A percentile compares a stretch with the other conserved stretches of the same genome.
Evolutionary conservation across 2,888 invertebrate genomes (phyloP).

Genomic region (Melanchra persicariae): DNA sequence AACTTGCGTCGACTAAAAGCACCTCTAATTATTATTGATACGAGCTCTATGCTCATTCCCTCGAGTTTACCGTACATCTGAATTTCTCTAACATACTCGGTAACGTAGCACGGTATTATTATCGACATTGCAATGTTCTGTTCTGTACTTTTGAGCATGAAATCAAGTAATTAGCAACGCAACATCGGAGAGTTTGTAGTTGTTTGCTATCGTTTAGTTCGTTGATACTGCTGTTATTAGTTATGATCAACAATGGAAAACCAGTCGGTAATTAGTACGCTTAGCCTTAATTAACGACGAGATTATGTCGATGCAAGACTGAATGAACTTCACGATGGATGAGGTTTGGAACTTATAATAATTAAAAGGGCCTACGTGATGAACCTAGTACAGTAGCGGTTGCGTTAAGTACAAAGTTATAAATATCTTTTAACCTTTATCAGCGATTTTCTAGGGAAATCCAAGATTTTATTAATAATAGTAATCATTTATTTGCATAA

Average conservation of each 20-base stretch:
- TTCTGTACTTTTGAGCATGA: slow-evolving; percentile 50
- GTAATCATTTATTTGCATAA: too few species aligned
- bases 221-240: slow-evolving; percentile 30
- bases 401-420: slow-evolving; percentile 1
- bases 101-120: slow-evolving; percentile 53
- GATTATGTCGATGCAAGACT: slow-evolving; percentile 1
- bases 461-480: neutral
- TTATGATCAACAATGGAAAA: slow-evolving; percentile 28
- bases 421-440: slow-evolving; percentile 4
- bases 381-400: neutral
- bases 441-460: neutral
- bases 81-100: slow-evolving; percentile 55
- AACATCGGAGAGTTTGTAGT: slow-evolving; percentile 37
- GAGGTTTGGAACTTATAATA: slow-evolving; percentile 1
- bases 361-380: neutral
- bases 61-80: slow-evolving; percentile 60
- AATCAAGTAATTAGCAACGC: slow-evolving; percentile 44
- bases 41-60: slow-evolving; percentile 63
- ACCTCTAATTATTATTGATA: slow-evolving; percentile 76
- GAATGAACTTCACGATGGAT: slow-evolving; percentile 6
- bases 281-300: slow-evolving; percentile 25
- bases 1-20: slow-evolving; percentile 72
- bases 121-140: slow-evolving; percentile 51
- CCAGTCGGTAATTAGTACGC: slow-evolving; percentile 12
- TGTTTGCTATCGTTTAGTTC: slow-evolving; percentile 30